phyloP scores from a whole-genome alignment of 2,888 invertebrate species.

The Cyclophora punctaria region DNA sequence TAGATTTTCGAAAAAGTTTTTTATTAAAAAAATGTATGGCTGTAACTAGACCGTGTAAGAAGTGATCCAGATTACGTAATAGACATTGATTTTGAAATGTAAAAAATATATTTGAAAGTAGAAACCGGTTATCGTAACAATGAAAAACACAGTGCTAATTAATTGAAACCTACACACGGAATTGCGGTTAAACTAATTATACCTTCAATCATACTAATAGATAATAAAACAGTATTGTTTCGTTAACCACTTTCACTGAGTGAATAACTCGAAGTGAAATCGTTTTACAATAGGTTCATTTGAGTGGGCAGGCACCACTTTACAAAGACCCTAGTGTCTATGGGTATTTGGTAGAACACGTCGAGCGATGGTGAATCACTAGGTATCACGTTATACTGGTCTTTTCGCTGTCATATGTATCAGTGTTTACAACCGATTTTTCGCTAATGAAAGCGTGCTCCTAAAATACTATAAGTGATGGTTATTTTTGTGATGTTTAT shows the following conservation, averaged over 20 bases:
- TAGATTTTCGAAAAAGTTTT: too few relatives aligned
- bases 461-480: slow-evolving; percentile 4
- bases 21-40: too few relatives aligned
- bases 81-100: too few relatives aligned
- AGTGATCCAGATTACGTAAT: too few relatives aligned
- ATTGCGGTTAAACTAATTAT: slow-evolving; percentile 15
- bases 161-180: not conserved
- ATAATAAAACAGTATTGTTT: slow-evolving; percentile 38
- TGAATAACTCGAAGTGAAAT: slow-evolving; percentile 50
- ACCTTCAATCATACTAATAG: slow-evolving; percentile 11
- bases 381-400: slow-evolving; percentile 18
- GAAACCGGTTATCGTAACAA: too few relatives aligned
- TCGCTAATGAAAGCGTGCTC: slow-evolving; percentile 26
- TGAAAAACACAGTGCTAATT: too few relatives aligned
- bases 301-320: slow-evolving; percentile 33
- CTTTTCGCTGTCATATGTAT: slow-evolving; percentile 2
- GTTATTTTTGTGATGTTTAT: too few relatives aligned
- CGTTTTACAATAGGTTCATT: slow-evolving; percentile 46
- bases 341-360: slow-evolving; percentile 5
- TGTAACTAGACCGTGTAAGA: too few relatives aligned
- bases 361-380: slow-evolving; percentile 21
- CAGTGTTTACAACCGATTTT: slow-evolving; percentile 1
- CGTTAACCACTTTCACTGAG: slow-evolving; percentile 46
- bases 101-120: too few relatives aligned
- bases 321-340: slow-evolving; percentile 25